Evolutionary conservation across 2,797 vertebrate genomes (phyloP).

Genomic region (Odontamblyopus rebecca): DNA sequence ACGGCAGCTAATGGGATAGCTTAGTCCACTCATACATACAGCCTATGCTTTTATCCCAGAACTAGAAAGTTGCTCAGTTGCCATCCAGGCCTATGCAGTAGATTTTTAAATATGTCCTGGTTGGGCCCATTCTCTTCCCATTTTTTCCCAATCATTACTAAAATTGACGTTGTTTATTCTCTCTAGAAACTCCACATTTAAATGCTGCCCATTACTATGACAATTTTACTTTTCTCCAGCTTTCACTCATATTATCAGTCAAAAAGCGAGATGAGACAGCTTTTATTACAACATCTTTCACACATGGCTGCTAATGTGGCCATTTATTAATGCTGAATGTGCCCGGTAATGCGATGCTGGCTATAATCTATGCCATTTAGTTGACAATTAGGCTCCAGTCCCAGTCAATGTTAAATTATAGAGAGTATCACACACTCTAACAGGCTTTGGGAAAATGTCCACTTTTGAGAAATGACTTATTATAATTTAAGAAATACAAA

Average conservation of each 20-base stretch:
- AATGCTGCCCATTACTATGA: constrained; percentile 1
- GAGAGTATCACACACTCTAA: constrained; percentile 20
- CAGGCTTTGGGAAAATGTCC: background rate
- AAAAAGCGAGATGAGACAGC: constrained; percentile 13
- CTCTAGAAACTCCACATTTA: background rate
- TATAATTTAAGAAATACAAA: constrained; percentile 7
- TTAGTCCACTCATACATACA: too few species aligned
- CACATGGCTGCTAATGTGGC: constrained; percentile 41
- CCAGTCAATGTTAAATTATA: constrained; percentile 35
- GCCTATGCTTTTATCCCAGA: too few species aligned
- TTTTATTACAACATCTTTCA: constrained; percentile 34
- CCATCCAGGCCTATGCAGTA: background rate
- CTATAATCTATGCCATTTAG: constrained; percentile 48
- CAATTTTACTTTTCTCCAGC: constrained; percentile 9
- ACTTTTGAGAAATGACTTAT: constrained; percentile 22
- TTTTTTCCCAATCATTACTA: background rate
- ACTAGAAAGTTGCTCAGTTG: too few species aligned
- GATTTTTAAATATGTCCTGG: background rate
- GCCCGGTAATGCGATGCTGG: constrained; percentile 27
- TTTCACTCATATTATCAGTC: constrained; percentile 24
- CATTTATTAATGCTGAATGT: constrained; percentile 38
- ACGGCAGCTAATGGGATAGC: too few species aligned
- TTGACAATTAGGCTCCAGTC: constrained; percentile 39
- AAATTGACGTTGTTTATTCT: background rate
- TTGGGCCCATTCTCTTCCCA: background rate